phyloP scores from a whole-genome alignment of 2,113 vertebrate species.

The Turnix velox region DNA sequence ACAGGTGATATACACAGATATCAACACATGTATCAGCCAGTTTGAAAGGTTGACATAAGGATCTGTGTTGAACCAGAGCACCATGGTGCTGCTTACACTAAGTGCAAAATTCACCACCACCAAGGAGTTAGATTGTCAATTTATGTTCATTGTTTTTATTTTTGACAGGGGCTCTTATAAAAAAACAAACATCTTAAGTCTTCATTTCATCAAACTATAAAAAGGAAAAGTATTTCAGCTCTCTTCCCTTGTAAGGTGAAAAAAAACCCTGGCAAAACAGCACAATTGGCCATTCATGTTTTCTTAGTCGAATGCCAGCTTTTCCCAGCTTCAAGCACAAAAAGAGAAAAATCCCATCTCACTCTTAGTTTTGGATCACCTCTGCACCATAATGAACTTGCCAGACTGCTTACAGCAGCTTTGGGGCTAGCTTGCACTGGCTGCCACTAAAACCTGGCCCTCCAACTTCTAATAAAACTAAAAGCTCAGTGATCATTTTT shows the following conservation, averaged over 20 bases:
- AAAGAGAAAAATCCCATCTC: not conserved
- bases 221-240: not conserved
- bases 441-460: not conserved
- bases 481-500: not conserved
- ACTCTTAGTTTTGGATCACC: not conserved
- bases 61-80: not conserved
- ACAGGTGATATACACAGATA: not conserved
- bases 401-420: constrained; percentile 16
- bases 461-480: not conserved
- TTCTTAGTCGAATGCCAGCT: not conserved
- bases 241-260: not conserved
- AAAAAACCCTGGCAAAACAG: not conserved
- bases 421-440: not conserved
- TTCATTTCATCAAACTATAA: not conserved
- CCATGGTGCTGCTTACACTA: not conserved
- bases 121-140: not conserved
- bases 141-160: not conserved
- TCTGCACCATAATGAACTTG: not conserved
- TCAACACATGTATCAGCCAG: not conserved
- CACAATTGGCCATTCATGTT: not conserved
- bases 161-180: not conserved
- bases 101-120: not conserved
- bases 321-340: not conserved
- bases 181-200: not conserved
- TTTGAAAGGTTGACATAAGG: not conserved